phyloP scores from a whole-genome alignment of 2,797 vertebrate genomes.

The Lacerta viridis region DNA sequence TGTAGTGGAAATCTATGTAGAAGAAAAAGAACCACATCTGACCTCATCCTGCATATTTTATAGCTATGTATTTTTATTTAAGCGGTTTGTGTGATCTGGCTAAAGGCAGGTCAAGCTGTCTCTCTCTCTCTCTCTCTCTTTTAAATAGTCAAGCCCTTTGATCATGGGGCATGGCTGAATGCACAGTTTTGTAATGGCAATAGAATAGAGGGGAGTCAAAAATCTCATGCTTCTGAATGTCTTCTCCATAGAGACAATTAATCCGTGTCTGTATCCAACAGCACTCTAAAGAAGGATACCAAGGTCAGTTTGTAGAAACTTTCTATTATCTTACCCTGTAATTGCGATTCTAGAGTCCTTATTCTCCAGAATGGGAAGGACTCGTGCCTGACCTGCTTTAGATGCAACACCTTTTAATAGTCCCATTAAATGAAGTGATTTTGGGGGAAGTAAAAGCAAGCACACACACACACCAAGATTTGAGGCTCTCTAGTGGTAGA shows the following conservation, averaged over 20 bases:
- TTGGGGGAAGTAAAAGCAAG: neutral
- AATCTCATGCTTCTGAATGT: constrained; percentile 23
- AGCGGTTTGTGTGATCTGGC: constrained; percentile 19
- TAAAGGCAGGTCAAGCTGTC: constrained; percentile 15
- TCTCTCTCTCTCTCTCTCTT: neutral
- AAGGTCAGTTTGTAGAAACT: constrained; percentile 27
- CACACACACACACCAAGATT: neutral
- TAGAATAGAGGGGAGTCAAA: constrained; percentile 18
- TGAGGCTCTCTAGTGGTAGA: neutral
- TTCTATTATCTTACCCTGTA: constrained; percentile 48
- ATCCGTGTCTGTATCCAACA: constrained; percentile 45
- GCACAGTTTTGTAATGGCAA: constrained; percentile 14
- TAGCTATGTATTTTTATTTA: neutral
- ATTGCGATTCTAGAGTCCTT: constrained; percentile 50
- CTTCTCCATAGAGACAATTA: constrained; percentile 42
- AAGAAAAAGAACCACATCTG: neutral
- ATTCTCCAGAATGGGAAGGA: constrained; percentile 38
- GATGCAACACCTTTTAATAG: neutral
- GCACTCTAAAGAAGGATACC: constrained; percentile 27
- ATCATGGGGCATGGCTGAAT: neutral
- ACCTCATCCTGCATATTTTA: neutral
- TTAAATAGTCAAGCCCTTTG: neutral
- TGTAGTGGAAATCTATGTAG: no score
- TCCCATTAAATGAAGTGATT: neutral
- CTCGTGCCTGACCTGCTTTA: constrained; percentile 57